These are phyloP conservation scores for Burhinus bistriatus DNA, from an alignment of 2,113 vertebrate species.

Conservation along the genomic window DNA sequence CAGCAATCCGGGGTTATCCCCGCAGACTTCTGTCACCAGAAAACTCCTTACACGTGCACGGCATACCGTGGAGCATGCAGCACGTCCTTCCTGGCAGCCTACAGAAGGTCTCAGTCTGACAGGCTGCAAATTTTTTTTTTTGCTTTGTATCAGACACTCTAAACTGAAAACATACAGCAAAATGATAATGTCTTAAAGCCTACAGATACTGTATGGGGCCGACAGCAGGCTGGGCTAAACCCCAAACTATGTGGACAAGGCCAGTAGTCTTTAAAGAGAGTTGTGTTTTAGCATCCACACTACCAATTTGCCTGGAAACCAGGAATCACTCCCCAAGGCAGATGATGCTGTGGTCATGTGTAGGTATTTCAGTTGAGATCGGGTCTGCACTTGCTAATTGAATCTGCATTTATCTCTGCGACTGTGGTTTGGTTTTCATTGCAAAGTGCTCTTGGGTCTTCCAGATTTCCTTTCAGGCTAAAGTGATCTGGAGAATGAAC, in stretches of 20 bases:
- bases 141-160: background rate
- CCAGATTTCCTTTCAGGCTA: background rate
- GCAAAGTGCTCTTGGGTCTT: background rate
- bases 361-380: background rate
- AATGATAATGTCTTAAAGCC: background rate
- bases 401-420: background rate
- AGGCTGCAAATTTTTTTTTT: background rate
- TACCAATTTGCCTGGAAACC: background rate
- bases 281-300: background rate
- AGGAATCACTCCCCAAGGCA: background rate
- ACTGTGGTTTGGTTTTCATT: background rate
- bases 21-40: rapidly evolving
- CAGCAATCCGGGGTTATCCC: background rate
- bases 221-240: background rate
- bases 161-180: background rate
- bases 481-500: background rate
- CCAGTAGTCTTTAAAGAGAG: background rate
- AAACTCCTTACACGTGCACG: background rate
- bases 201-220: background rate
- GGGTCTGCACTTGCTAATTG: background rate
- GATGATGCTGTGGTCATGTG: too few species aligned
- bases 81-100: background rate
- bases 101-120: background rate
- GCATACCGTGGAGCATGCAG: rapidly evolving
- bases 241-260: background rate